A percentile compares a stretch with the other conserved stretches of the same genome.
phyloP scores from a whole-genome alignment of 2,888 invertebrate genomes.

The Globia sparganii region DNA sequence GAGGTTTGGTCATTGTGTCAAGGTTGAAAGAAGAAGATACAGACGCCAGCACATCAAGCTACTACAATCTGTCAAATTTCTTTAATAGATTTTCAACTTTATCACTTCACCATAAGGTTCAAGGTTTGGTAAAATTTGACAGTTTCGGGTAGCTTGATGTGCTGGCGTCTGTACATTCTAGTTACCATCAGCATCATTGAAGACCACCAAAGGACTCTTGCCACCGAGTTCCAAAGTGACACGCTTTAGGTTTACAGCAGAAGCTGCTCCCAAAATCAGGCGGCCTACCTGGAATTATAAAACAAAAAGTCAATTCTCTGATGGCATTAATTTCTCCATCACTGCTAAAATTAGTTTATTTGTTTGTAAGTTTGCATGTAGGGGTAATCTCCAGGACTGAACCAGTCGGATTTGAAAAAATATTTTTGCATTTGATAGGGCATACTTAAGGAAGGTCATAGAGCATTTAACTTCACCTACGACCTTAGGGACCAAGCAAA shows the following conservation, averaged over 20 bases:
- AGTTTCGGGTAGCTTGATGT: too few relatives aligned
- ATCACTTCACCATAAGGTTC: too few relatives aligned
- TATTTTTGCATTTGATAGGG: too few relatives aligned
- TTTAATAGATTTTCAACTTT: too few relatives aligned
- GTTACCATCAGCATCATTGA: constrained; percentile 94
- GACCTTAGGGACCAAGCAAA: background rate
- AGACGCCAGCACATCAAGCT: too few relatives aligned
- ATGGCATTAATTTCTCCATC: background rate
- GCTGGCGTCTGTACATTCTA: background rate
- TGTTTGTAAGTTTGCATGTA: too few relatives aligned
- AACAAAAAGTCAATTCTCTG: background rate
- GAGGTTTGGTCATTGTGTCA: background rate
- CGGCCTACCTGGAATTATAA: constrained; percentile 87
- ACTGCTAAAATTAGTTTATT: background rate
- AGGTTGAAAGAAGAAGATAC: too few relatives aligned
- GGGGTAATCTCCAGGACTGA: too few relatives aligned
- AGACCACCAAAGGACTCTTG: constrained; percentile 96
- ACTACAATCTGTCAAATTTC: too few relatives aligned
- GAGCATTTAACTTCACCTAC: background rate
- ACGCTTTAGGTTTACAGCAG: constrained; percentile 94
- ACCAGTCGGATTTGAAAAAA: too few relatives aligned
- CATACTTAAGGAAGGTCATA: too few relatives aligned
- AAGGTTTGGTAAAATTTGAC: too few relatives aligned
- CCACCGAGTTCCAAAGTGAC: constrained; percentile 97
- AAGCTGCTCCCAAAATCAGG: constrained; percentile 92